Conservation (phyloP, 2,113 vertebrate species). For the Monarcha castaneiventris region DNA sequence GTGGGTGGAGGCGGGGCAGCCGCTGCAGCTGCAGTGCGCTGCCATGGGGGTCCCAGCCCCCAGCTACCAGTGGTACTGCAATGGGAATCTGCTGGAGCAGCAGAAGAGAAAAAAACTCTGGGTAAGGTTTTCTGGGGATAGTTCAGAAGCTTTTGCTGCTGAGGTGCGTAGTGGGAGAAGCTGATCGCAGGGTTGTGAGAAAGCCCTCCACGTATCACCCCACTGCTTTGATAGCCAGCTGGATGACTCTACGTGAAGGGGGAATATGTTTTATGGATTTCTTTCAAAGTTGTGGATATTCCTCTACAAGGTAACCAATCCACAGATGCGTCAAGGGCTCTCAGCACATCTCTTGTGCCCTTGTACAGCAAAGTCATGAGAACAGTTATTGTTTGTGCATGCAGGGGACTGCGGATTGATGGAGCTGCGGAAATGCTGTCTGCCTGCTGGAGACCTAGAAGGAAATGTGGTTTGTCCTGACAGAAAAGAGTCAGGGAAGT, state of each 20-base stretch:
- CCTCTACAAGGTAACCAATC: background rate
- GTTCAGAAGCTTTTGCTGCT: background rate
- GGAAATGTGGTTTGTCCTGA: background rate
- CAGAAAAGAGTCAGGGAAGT: background rate
- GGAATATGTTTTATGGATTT: background rate
- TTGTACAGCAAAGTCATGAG: background rate
- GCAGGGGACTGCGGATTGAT: background rate
- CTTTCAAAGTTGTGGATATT: background rate
- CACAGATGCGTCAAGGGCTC: background rate
- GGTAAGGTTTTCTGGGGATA: conserved; percentile 56
- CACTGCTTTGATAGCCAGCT: background rate
- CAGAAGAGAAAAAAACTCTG: conserved; percentile 68
- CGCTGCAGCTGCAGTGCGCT: conserved; percentile 71
- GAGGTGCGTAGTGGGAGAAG: background rate
- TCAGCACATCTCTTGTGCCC: background rate
- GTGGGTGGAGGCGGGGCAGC: conserved; percentile 49
- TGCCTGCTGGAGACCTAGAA: background rate
- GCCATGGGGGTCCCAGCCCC: conserved; percentile 82
- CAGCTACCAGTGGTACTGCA: conserved; percentile 84
- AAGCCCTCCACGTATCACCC: rapidly evolving
- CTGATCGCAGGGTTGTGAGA: background rate
- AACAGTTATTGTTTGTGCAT: background rate
- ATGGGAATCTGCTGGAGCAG: conserved; percentile 71
- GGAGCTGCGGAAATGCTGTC: background rate
- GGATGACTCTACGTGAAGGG: background rate